A percentile compares a stretch with the other conserved stretches of the same genome.
These are phyloP conservation scores for Poeciliopsis paucimaculata DNA, from an alignment of 2,797 vertebrate genomes.

Conservation along the genomic window DNA sequence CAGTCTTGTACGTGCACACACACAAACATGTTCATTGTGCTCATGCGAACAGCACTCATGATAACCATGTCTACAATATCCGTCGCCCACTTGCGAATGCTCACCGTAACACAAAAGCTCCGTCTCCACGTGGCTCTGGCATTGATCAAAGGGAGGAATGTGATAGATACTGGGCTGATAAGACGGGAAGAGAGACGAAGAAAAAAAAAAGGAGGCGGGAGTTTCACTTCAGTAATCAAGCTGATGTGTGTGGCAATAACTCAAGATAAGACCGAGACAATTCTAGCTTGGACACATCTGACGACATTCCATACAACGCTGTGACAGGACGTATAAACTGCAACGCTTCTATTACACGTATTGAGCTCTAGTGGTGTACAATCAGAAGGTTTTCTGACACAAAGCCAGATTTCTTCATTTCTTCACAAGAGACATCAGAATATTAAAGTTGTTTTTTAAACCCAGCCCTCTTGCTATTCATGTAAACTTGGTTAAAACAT, in stretches of 20 bases:
- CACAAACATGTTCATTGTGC: conserved; percentile 45
- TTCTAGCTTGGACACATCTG: conserved; percentile 35
- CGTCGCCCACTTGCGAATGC: conserved; percentile 59
- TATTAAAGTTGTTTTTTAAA: no score
- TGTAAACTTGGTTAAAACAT: neutral
- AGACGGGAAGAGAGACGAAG: conserved; percentile 10
- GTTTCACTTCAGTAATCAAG: conserved; percentile 58
- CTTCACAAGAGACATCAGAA: neutral
- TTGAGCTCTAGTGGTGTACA: neutral
- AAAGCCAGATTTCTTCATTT: neutral
- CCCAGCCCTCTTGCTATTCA: neutral
- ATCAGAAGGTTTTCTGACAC: neutral
- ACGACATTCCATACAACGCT: conserved; percentile 23
- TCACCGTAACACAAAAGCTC: conserved; percentile 61
- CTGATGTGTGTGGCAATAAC: conserved; percentile 38
- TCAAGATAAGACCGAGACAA: conserved; percentile 35
- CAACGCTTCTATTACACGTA: neutral
- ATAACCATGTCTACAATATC: conserved; percentile 71
- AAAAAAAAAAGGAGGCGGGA: conserved; percentile 7
- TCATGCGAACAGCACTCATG: conserved; percentile 62
- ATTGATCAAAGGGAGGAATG: conserved; percentile 82
- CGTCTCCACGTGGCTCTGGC: conserved; percentile 65
- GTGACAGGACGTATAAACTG: neutral
- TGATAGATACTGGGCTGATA: conserved; percentile 71
- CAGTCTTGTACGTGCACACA: conserved; percentile 60